These are phyloP conservation scores for Hybos culiciformis DNA, from an alignment of 2,888 invertebrate species.

Conservation along the genomic window DNA sequence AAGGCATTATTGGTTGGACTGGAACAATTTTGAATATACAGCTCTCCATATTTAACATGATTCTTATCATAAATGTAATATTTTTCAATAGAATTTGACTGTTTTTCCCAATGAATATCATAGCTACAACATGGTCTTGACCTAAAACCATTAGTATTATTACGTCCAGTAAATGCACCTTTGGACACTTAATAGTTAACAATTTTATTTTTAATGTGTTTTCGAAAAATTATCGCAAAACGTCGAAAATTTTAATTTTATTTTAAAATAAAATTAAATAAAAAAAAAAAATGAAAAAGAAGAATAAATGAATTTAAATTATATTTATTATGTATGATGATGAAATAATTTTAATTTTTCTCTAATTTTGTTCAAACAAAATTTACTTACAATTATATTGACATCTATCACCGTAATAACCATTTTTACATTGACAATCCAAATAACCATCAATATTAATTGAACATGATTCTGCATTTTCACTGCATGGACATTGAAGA, in stretches of 20 bases:
- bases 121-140: not conserved
- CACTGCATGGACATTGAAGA: slow-evolving; percentile 57
- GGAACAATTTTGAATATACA: not conserved
- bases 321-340: slow-evolving; percentile 3
- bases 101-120: not conserved
- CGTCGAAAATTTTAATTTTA: not conserved
- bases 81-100: not conserved
- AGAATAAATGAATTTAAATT: not conserved
- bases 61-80: slow-evolving; percentile 1
- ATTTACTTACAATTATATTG: slow-evolving; percentile 40
- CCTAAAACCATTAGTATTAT: not conserved
- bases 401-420: slow-evolving; percentile 53
- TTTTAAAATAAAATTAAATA: not conserved
- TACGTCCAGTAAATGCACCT: no score
- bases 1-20: not conserved
- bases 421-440: slow-evolving; percentile 54
- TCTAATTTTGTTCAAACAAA: no score
- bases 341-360: slow-evolving; percentile 4
- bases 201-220: no score
- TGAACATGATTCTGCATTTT: slow-evolving; percentile 50
- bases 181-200: no score
- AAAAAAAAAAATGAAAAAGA: not conserved
- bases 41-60: not conserved
- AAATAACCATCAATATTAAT: slow-evolving; percentile 40
- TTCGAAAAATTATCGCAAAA: no score